Evolutionary conservation across 2,113 vertebrate species (phyloP).

Genomic region (Oncorhynchus keta): DNA sequence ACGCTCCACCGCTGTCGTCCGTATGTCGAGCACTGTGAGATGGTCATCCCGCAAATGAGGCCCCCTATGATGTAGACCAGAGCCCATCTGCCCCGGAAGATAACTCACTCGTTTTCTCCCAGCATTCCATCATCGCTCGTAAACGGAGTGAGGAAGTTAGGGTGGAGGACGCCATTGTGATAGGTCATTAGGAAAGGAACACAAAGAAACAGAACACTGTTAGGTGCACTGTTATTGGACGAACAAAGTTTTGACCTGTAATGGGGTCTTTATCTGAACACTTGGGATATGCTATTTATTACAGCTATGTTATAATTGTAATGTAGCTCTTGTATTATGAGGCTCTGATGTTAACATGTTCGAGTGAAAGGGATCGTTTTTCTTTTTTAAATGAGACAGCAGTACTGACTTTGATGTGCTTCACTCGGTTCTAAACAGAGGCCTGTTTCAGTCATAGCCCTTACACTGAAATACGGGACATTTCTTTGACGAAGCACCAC

Average conservation of each 20-base stretch:
- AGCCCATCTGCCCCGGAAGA: conserved; percentile 23
- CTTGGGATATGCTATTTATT: too few relatives aligned
- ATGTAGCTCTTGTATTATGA: too few relatives aligned
- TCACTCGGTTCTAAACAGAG: neutral
- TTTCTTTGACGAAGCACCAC: conserved; percentile 62
- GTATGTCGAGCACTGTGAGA: conserved; percentile 14
- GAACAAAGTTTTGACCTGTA: too few relatives aligned
- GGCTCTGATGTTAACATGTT: too few relatives aligned
- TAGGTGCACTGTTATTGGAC: neutral
- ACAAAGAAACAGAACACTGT: neutral
- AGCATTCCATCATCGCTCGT: neutral
- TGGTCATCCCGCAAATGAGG: conserved; percentile 21
- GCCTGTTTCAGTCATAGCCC: conserved; percentile 12
- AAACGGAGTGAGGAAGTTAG: neutral
- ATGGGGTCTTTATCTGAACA: too few relatives aligned
- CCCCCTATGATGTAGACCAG: neutral
- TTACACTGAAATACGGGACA: conserved; percentile 53
- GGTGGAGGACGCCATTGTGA: neutral
- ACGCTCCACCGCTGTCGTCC: conserved; percentile 1
- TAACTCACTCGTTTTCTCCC: neutral
- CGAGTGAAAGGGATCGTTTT: too few relatives aligned
- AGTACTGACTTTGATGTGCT: too few relatives aligned
- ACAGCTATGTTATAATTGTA: too few relatives aligned
- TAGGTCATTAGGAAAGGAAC: too few relatives aligned
- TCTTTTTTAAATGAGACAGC: too few relatives aligned